Base-by-base conservation (phyloP, 2,888 invertebrate species). In the Ypsolopha sequella region DNA sequence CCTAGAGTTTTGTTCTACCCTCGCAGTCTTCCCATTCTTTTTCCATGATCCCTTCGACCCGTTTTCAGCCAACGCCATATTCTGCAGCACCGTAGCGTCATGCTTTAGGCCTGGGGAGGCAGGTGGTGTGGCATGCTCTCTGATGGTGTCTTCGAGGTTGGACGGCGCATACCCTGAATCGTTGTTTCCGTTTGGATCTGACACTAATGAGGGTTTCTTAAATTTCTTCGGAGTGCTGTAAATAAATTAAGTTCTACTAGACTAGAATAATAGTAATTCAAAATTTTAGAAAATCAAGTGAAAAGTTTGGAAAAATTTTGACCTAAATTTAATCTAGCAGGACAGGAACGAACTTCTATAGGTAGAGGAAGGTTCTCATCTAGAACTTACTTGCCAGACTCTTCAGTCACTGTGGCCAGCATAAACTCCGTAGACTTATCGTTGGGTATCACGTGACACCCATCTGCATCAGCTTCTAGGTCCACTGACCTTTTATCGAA, bases 401-500 rank as follows among this genome's bases (percentile, higher is more conserved):
- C 95, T 73, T 95, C 95, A 52, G 92, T 92, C 53, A 96, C 95
- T 3, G 96, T 95, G 36, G 95, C 94, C 60, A 97, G 87, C 82
- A 96, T 95, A 73, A 96, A 95, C 69, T 96, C 96, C 1, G 95
- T 94, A 58, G 95, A 95, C 79, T 93, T 95, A 73, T 96, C 95
- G 77, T 96, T 96, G 45, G 94, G 93, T 70, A 96, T 95, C 64
- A 95, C 93, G 76, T 94, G 93, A 66, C 94, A 94, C 55, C 92
- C 92, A 52, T 91, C 92, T 0, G 76, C 87, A 45, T 88, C 87
- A 0, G 77, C 88, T 46, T 88, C 87, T 57, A 89, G 73, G 60
- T 92, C 91, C 47, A 87, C 89, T 43, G 90, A 90, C 61, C 88
- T 70, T 59, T 84, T 84, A 59, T 86, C 85, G 52, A 80, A 86